Percentiles rank a stretch among this genome's conserved stretches.
Conservation (phyloP, 1,140 invertebrate genomes). For the Drosophila azteca region DNA sequence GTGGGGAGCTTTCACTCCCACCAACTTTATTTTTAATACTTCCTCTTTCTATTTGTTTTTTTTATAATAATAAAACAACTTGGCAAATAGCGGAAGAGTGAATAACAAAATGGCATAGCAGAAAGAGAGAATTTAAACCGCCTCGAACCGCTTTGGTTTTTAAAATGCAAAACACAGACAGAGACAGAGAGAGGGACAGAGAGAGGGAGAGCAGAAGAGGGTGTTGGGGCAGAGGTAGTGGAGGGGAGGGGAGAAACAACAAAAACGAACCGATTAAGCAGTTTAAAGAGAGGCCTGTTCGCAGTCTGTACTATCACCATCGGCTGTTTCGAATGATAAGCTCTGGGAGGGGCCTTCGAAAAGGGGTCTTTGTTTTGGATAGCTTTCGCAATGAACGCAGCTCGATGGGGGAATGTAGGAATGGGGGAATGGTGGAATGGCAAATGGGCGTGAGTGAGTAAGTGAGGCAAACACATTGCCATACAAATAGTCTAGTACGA, state of each 20-base stretch:
- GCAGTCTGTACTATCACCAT: slow-evolving; percentile 22
- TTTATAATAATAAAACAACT: slow-evolving; percentile 18
- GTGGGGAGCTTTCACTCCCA: no score
- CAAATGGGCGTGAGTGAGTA: no score
- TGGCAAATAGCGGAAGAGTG: slow-evolving; percentile 19
- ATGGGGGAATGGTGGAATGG: no score
- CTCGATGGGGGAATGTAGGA: not conserved
- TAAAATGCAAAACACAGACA: slow-evolving; percentile 17
- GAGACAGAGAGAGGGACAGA: slow-evolving; percentile 13
- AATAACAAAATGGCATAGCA: slow-evolving; percentile 12
- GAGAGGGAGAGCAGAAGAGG: slow-evolving; percentile 12
- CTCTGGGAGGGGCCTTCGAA: not conserved
- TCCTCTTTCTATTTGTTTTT: not conserved
- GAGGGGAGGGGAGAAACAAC: slow-evolving; percentile 1
- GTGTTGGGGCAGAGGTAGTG: not conserved
- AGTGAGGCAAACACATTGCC: slow-evolving; percentile 1
- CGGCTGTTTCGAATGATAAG: slow-evolving; percentile 27
- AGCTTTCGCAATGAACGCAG: slow-evolving; percentile 13
- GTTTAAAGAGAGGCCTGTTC: slow-evolving; percentile 24
- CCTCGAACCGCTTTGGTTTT: slow-evolving; percentile 37
- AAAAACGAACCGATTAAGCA: slow-evolving; percentile 24
- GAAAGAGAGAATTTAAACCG: slow-evolving; percentile 32
- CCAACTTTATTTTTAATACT: not conserved
- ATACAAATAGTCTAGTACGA: not conserved
- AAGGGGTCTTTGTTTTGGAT: slow-evolving; percentile 21